A percentile compares a stretch with the other conserved stretches of the same genome.
Evolutionary conservation across 2,797 vertebrate species (phyloP).

Genomic region (Chaetophractus vellerosus): DNA sequence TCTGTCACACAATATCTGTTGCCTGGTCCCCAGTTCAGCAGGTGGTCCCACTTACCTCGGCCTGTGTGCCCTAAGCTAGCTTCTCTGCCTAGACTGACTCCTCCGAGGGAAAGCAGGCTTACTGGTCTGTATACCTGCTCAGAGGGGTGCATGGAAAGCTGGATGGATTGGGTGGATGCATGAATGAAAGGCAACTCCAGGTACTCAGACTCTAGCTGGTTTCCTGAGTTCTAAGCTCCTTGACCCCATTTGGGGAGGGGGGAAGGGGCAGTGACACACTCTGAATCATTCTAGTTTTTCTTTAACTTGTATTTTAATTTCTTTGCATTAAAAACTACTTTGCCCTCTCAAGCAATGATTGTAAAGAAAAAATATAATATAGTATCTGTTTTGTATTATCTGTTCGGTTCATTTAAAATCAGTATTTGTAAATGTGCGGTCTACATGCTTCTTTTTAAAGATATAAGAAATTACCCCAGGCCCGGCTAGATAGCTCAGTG

Average conservation of each 20-base stretch:
- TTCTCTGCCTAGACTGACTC: neutral
- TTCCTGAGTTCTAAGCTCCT: neutral
- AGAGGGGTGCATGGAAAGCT: neutral
- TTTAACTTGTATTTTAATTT: constrained; percentile 15
- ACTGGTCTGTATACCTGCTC: neutral
- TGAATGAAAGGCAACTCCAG: neutral
- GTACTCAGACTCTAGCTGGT: neutral
- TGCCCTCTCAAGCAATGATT: neutral
- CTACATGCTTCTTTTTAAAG: too few species aligned
- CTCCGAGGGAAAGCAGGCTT: neutral
- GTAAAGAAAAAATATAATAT: neutral
- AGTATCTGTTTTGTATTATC: too few species aligned
- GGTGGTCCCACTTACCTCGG: neutral
- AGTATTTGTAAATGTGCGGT: too few species aligned
- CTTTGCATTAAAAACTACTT: neutral
- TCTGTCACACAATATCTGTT: neutral
- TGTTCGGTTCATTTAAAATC: too few species aligned
- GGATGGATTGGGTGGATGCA: too few species aligned
- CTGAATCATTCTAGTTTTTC: neutral
- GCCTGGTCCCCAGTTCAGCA: too few species aligned
- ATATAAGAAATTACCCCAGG: too few species aligned
- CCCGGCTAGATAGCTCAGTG: too few species aligned
- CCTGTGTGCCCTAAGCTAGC: neutral
- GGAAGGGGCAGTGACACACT: neutral
- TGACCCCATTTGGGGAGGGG: neutral